Conservation (phyloP, 2,888 invertebrate species). For the Drosophila aldrichi region DNA sequence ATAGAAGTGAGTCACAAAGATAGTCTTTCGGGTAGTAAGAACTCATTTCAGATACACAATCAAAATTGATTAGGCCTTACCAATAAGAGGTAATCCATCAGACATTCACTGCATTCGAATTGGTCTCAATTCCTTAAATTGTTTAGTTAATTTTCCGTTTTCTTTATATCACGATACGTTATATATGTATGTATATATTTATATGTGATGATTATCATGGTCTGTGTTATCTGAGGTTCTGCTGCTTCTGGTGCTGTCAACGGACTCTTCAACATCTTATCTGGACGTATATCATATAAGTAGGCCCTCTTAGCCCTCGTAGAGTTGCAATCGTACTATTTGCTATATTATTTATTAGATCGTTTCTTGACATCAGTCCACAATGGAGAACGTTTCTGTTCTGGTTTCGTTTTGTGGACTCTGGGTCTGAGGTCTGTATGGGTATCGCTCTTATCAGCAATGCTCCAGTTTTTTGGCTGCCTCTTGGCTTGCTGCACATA, state of each 20-base stretch:
- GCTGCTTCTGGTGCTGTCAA: slow-evolving; percentile 47
- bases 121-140: too few relatives aligned
- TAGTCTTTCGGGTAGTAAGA: too few relatives aligned
- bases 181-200: too few relatives aligned
- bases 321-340: slow-evolving; percentile 32
- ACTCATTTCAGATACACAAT: too few relatives aligned
- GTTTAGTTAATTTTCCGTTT: too few relatives aligned
- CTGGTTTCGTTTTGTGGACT: not conserved
- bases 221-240: too few relatives aligned
- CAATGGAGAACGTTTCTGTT: slow-evolving; percentile 2
- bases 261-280: slow-evolving; percentile 51
- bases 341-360: slow-evolving; percentile 54
- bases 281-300: slow-evolving; percentile 24
- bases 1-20: too few relatives aligned
- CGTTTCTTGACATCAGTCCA: slow-evolving; percentile 35
- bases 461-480: slow-evolving; percentile 48
- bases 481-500: slow-evolving; percentile 28
- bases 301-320: not conserved
- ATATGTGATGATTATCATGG: too few relatives aligned
- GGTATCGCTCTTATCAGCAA: slow-evolving; percentile 45
- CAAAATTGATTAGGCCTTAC: too few relatives aligned
- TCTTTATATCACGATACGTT: too few relatives aligned
- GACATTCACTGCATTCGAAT: too few relatives aligned
- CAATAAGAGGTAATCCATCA: too few relatives aligned
- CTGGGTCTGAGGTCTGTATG: not conserved